Conservation (phyloP, 2,113 vertebrate species). For the Ameiurus melas region DNA sequence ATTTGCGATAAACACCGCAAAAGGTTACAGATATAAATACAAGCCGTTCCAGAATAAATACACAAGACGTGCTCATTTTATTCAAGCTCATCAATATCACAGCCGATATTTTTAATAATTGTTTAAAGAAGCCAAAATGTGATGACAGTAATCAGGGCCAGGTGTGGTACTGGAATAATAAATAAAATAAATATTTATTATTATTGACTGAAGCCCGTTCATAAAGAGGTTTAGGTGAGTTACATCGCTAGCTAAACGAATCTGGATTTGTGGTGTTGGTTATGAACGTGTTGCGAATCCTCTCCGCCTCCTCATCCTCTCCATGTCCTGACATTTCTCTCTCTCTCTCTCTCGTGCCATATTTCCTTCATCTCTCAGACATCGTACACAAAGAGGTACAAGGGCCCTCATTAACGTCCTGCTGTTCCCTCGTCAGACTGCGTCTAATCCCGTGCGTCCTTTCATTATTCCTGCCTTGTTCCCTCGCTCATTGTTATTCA, state of each 20-base stretch:
- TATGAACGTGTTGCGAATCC: background rate
- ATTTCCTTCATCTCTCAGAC: conserved; percentile 28
- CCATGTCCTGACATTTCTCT: background rate
- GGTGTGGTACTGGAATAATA: background rate
- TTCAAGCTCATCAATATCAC: too few relatives aligned
- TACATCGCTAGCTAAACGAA: background rate
- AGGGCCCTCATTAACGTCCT: conserved; percentile 45
- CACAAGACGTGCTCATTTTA: too few relatives aligned
- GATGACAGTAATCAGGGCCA: background rate
- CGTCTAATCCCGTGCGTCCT: conserved; percentile 33
- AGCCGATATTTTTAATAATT: too few relatives aligned
- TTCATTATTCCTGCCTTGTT: conserved; percentile 31
- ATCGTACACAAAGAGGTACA: conserved; percentile 23
- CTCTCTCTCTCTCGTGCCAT: background rate
- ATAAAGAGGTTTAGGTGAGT: background rate
- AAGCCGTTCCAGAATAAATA: too few relatives aligned
- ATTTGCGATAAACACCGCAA: too few relatives aligned
- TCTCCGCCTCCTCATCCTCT: background rate
- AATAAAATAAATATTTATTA: background rate
- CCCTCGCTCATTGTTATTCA: conserved; percentile 41
- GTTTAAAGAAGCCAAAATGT: background rate
- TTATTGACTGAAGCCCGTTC: background rate
- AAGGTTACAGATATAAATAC: too few relatives aligned
- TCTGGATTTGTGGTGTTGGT: background rate
- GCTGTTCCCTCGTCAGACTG: conserved; percentile 35